phyloP scores from a whole-genome alignment of 2,888 invertebrate genomes.

The Cotesia congregata region DNA sequence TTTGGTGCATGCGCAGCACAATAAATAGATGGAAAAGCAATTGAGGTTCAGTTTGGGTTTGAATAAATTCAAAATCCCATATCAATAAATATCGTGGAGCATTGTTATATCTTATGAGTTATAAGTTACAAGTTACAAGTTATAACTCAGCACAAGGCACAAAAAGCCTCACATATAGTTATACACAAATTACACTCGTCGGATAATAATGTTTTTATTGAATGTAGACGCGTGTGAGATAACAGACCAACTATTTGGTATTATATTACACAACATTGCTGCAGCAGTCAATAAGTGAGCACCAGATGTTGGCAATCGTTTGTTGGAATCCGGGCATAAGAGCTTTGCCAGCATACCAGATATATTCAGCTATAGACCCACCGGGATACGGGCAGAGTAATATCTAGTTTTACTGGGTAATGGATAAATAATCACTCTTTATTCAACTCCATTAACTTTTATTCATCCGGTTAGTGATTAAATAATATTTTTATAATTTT shows the following conservation, averaged over 20 bases:
- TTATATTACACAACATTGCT: slow-evolving; percentile 37
- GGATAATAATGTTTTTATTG: slow-evolving; percentile 18
- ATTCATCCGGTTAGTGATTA: background rate
- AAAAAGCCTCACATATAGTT: background rate
- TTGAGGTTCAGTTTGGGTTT: too few relatives aligned
- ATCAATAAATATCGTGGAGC: background rate
- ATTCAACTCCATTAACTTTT: background rate
- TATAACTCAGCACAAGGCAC: background rate
- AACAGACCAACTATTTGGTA: slow-evolving; percentile 32
- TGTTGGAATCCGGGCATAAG: slow-evolving; percentile 31
- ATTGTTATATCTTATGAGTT: background rate
- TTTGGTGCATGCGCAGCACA: too few relatives aligned
- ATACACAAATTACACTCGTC: background rate
- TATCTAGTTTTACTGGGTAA: background rate
- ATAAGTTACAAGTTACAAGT: too few relatives aligned
- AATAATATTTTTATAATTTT: background rate
- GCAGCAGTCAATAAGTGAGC: slow-evolving; percentile 55
- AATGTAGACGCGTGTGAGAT: slow-evolving; percentile 12
- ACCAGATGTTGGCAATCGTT: slow-evolving; percentile 60
- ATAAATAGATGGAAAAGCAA: too few relatives aligned
- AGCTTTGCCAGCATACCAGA: slow-evolving; percentile 37
- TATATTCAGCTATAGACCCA: slow-evolving; percentile 24
- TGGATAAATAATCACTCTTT: background rate
- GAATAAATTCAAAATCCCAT: background rate
- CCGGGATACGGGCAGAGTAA: slow-evolving; percentile 44